A percentile compares a stretch with the other conserved stretches of the same genome.
Conservation (phyloP, 2,888 invertebrate species). For the Hirtodrosophila duncani region DNA sequence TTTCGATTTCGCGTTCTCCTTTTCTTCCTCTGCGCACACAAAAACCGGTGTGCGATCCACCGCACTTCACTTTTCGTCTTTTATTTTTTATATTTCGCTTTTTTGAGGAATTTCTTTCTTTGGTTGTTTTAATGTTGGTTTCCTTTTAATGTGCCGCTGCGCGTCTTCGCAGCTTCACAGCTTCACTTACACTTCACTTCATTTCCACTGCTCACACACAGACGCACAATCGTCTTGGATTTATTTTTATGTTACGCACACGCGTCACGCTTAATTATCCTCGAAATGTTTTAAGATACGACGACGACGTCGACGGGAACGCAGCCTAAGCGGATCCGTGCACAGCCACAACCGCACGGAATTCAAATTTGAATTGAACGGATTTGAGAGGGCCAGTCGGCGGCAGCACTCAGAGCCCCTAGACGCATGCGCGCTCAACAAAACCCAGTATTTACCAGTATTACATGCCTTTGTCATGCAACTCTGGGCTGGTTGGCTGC, state of each 20-base stretch:
- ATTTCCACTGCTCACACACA: constrained; percentile 34
- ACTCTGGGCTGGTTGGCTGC: constrained; percentile 18
- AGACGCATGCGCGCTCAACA: constrained; percentile 39
- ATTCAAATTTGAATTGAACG: constrained; percentile 47
- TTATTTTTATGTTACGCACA: constrained; percentile 70
- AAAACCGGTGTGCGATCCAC: too few species aligned
- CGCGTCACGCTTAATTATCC: constrained; percentile 73
- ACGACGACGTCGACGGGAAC: constrained; percentile 21
- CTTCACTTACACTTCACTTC: constrained; percentile 39
- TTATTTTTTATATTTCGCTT: constrained; percentile 19
- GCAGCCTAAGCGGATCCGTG: not conserved
- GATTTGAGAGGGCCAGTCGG: constrained; percentile 36
- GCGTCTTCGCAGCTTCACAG: not conserved
- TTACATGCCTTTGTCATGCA: constrained; percentile 15
- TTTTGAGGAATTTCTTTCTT: constrained; percentile 34
- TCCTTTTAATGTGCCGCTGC: constrained; percentile 11
- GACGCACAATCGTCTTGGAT: constrained; percentile 33
- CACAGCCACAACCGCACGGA: constrained; percentile 41
- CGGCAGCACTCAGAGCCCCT: constrained; percentile 19
- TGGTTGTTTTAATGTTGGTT: constrained; percentile 4
- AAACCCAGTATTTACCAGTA: constrained; percentile 43
- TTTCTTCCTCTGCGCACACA: constrained; percentile 19
- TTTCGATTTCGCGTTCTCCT: constrained; percentile 27
- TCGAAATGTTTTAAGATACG: too few species aligned
- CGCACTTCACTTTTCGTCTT: not conserved